Base-by-base conservation (phyloP, 2,113 vertebrate species). In the Pampusana beccarii region DNA sequence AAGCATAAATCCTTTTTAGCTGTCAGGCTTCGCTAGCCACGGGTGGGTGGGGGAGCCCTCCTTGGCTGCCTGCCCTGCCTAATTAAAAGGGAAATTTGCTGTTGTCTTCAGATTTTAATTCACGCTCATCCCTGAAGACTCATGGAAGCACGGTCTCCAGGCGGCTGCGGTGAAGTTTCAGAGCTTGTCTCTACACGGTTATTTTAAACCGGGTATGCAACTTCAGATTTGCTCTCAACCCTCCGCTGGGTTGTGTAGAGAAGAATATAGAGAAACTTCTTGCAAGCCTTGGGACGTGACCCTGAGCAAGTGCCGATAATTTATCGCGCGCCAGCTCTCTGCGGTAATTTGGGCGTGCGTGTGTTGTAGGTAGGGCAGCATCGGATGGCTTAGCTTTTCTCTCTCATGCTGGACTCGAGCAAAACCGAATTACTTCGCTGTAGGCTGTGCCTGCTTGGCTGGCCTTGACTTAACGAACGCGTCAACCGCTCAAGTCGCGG, bases 31-130 rank as follows among this genome's bases (percentile, higher is more conserved):
- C 42, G 10, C 86, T 82, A 23, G 86, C 84, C 33, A 1, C 12
- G 58, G 79, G 20, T 70, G 80, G 77, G 81, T 65, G 65, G 66
- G 77, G 79, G 69, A 94, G 87, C 86, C 66, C 58, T 80, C 67
- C 88, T 84, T 96, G 95, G 96, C 95, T 95, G 81, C 12, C 86
- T 95, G 92, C 90, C 92, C 50, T 88, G 77, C 36, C 82, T 96
- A 92, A 95, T 95, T 93, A 95, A 85, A 94, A 96, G 82, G 36
- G 46, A 93, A 92, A 92, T 93, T 91, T 84, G 92, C 92, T 95
- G 92, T 81, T 93, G 93, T 87, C 93, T 95, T 97, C 93, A 87
- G 73, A 89, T 92, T 95, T 94, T 61, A 91, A 95, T 95, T 92
- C 80, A 6, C 33, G 69, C 54, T 89, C 17, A 7, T 84, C 91